Evolutionary conservation across 2,888 invertebrate genomes (phyloP).

Genomic region (Lasioglossum vierecki): DNA sequence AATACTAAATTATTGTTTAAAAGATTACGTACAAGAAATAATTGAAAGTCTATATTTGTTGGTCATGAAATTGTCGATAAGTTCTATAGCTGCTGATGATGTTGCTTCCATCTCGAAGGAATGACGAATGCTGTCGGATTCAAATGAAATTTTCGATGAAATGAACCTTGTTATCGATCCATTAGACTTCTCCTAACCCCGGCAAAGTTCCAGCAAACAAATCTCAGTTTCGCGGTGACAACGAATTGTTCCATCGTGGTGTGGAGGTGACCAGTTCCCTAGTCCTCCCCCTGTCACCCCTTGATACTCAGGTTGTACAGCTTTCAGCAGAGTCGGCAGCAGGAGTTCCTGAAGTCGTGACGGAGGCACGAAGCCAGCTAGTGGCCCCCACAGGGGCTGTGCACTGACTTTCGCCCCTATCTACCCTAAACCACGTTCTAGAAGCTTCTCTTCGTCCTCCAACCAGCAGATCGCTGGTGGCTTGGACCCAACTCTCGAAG

Average conservation of each 20-base stretch:
- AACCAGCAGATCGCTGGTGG: slow-evolving; percentile 62
- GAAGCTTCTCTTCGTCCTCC: slow-evolving; percentile 68
- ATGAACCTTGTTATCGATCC: background rate
- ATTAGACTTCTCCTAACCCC: slow-evolving; percentile 38
- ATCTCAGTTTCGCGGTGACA: slow-evolving; percentile 52
- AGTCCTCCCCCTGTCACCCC: slow-evolving; percentile 21
- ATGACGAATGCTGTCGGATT: background rate
- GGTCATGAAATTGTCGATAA: no score
- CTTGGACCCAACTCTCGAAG: slow-evolving; percentile 63
- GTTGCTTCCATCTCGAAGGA: no score
- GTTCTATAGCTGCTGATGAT: background rate
- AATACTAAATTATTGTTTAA: no score
- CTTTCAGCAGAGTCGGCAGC: slow-evolving; percentile 81
- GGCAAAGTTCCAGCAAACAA: slow-evolving; percentile 51
- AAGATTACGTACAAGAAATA: no score
- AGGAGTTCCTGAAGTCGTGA: slow-evolving; percentile 79
- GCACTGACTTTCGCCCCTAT: slow-evolving; percentile 80
- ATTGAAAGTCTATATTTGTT: no score
- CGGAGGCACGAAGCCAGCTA: slow-evolving; percentile 79
- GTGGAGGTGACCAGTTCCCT: slow-evolving; percentile 58
- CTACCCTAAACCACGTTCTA: slow-evolving; percentile 75
- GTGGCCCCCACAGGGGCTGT: slow-evolving; percentile 83
- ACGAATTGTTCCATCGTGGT: slow-evolving; percentile 51
- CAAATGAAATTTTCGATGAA: background rate
- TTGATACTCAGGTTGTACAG: slow-evolving; percentile 72